Percentiles rank a stretch among this genome's conserved stretches.
Evolutionary conservation across 1,140 invertebrate genomes (phyloP).

Genomic region (Diploscapter pachys): DNA sequence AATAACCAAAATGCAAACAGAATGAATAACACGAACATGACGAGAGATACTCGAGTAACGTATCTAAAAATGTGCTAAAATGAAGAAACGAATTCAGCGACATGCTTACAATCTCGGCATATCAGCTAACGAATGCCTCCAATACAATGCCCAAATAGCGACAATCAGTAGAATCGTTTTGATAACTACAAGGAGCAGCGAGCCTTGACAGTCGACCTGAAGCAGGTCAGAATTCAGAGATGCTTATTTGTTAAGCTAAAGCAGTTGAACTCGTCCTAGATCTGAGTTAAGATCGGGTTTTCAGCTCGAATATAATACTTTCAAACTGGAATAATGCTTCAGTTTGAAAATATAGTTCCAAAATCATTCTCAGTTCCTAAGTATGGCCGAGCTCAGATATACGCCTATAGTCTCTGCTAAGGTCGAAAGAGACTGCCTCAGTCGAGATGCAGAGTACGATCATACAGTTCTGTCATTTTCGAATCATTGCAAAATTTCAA

Average conservation of each 20-base stretch:
- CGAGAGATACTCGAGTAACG: conserved; percentile 16
- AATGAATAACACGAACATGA: conserved; percentile 64
- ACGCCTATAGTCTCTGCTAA: too few species aligned
- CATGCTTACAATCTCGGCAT: conserved; percentile 89
- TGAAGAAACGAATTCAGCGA: conserved; percentile 70
- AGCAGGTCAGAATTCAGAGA: conserved; percentile 15
- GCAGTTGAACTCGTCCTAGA: too few species aligned
- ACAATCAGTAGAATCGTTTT: conserved; percentile 84
- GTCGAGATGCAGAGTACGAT: too few species aligned
- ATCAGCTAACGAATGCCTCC: conserved; percentile 72
- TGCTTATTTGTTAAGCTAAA: neutral
- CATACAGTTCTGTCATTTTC: too few species aligned
- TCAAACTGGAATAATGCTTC: too few species aligned
- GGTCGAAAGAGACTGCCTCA: too few species aligned
- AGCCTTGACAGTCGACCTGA: conserved; percentile 74
- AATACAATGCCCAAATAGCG: conserved; percentile 80
- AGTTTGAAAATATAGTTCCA: too few species aligned
- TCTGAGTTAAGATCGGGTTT: neutral
- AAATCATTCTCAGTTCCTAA: too few species aligned
- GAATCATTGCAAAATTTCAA: too few species aligned
- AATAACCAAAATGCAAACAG: conserved; percentile 95
- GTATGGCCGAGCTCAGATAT: too few species aligned
- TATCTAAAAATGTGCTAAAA: conserved; percentile 1
- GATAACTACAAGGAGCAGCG: conserved; percentile 83
- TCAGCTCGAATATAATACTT: too few species aligned